Evolutionary conservation across 2,797 vertebrate species (phyloP).

Genomic region (Lophotriccus pileatus): DNA sequence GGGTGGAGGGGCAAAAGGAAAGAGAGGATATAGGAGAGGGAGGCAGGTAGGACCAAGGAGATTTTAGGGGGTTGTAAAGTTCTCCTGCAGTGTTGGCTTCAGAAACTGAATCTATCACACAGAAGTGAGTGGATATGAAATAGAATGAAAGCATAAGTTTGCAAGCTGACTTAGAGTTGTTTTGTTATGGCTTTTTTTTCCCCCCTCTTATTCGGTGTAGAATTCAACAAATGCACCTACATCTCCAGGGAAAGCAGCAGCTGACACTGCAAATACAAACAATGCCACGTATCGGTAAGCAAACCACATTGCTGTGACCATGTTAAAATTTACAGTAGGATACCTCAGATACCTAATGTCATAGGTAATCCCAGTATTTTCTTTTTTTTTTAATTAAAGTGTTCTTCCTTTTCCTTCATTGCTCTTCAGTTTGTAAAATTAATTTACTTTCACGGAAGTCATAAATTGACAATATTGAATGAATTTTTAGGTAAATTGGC

Average conservation of each 20-base stretch:
- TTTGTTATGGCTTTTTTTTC: neutral
- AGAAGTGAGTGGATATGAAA: neutral
- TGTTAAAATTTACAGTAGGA: neutral
- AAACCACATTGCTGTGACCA: neutral
- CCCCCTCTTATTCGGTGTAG: neutral
- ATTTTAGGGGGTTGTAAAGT: neutral
- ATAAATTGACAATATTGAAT: neutral
- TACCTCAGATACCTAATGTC: neutral
- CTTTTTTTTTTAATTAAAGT: neutral
- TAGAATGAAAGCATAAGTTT: neutral
- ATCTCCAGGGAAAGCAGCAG: slow-evolving; percentile 73
- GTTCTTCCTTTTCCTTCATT: neutral
- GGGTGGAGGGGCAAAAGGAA: neutral
- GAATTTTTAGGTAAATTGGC: neutral
- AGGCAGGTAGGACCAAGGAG: neutral
- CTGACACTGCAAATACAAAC: slow-evolving; percentile 57
- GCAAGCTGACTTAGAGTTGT: neutral
- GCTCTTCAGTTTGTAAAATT: neutral
- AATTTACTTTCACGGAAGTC: neutral
- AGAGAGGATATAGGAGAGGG: neutral
- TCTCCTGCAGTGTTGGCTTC: neutral
- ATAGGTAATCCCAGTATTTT: neutral
- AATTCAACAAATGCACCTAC: slow-evolving; percentile 58
- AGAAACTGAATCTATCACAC: neutral
- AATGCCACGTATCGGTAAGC: slow-evolving; percentile 71